A percentile compares a stretch with the other conserved stretches of the same genome.
Conservation (phyloP, 2,797 vertebrate species). For the Morus bassanus region DNA sequence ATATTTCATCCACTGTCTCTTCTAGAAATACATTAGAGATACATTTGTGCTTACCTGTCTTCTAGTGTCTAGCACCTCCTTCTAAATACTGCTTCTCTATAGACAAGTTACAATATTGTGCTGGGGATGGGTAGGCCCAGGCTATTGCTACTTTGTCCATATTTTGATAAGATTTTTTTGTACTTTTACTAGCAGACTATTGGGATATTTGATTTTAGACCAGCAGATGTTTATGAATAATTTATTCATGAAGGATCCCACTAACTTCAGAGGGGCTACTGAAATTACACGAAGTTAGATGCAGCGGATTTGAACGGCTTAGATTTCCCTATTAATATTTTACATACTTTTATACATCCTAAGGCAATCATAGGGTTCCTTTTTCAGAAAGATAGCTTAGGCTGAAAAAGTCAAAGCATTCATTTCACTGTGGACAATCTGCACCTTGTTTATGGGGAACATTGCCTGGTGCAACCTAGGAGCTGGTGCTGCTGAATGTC, state of each 20-base stretch:
- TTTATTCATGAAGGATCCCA: not conserved
- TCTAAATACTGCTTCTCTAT: not conserved
- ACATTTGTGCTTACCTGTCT: not conserved
- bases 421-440: not conserved
- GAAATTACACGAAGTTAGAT: not conserved
- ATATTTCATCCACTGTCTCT: not conserved
- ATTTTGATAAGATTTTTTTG: not conserved
- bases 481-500: not conserved
- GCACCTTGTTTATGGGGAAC: not conserved
- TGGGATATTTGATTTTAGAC: not conserved
- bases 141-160: not conserved
- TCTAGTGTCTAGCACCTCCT: not conserved
- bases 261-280: not conserved
- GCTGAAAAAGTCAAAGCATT: not conserved
- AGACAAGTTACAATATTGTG: not conserved
- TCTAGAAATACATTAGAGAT: not conserved
- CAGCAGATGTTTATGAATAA: not conserved
- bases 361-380: not conserved
- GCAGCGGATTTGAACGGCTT: not conserved
- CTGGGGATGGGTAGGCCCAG: not conserved
- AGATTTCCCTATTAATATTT: not conserved
- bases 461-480: not conserved
- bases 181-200: not conserved
- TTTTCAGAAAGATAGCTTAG: not conserved
- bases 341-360: not conserved